Evolutionary conservation across 2,113 vertebrate species (phyloP), one percentile per base, ranked within the genome.

Genomic region (Percina caprodes): DNA sequence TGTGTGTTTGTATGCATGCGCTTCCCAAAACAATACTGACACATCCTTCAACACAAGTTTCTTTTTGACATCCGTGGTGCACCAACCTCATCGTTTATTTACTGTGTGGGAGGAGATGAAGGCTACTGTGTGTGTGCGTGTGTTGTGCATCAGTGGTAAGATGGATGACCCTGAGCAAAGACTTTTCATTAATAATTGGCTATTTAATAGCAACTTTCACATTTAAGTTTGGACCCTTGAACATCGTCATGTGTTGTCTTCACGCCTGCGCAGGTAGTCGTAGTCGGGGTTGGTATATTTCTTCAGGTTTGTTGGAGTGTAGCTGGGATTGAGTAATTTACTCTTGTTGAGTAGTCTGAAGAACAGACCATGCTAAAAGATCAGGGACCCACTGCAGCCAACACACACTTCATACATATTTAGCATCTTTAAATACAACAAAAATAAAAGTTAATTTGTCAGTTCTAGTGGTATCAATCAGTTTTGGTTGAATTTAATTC

Each of bases 151-250:
- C 82, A 82, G 83, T 79, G 86, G 76, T 90, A 69, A 93, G 78
- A 89, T 61, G 51, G 88, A 85, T 59, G 74, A 88, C 85, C 74
- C 82, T 56, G 66, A 91, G 84, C 86, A 87, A 91, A 92, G 93
- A 94, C 93, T 94, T 94, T 94, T 94, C 91, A 92, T 94, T 94
- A 91, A 93, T 94, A 92, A 92, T 92, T 93, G 92, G 83, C 87
- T 90, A 82, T 90, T 87, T 84, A 77, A 85, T 90, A 85, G 89
- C 90, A 93, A 89, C 84, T 76, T 85, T 68, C 67, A 80, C 86
- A 60, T 84, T 82, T 82, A 73, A 79, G 86, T 91, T 90, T 86
- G 86, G 90, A 88, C 88, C 86, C 83, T 85, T 59, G 77, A 80
- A 86, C 89, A 84, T 90, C 42, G 48, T 67, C 81, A 54, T 90